Base-by-base conservation (phyloP, 2,888 invertebrate species). In the Scelioninae gen. 1 region DNA sequence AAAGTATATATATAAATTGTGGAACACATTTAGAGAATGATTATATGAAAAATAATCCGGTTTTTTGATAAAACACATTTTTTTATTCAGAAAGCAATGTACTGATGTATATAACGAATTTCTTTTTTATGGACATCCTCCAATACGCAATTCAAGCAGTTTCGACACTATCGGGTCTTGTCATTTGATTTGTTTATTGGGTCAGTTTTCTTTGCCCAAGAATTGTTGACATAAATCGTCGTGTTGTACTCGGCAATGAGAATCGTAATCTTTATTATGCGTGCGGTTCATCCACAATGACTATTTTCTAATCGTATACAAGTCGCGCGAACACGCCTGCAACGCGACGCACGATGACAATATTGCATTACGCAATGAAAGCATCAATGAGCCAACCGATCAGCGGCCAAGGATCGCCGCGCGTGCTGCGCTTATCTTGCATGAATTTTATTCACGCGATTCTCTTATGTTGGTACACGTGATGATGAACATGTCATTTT, bases 361-460 rank as follows among this genome's bases (percentile, higher is more conserved):
- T 23, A 23, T 78, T 77, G 74, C 74, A 60, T 78, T 82, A 82
- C 78, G 78, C 72, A 82, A 82, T 58, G 78, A 56, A 69, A 78
- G 62, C 74, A 69, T 69, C 82, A 78, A 78, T 82, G 78, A 82
- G 78, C 78, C 78, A 82, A 75, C 77, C 56, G 80, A 74, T 66
- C 68, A 38, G 74, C 49, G 55, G 23, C 38, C n/a, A 49, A 31
- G 62, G 51, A 65, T 32, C 9, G 5, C 43, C 56, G 63, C 71
- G 81, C 55, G 74, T 80, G 49, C 68, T 53, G 51, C n/a, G 40
- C 49, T 9, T 40, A 66, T 23, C 53, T 65, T 23, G 74, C 51
- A 45, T 23, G 34, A 29, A 40, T 47, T 62, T 49, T 62, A 9
- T 63, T 69, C 51, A n/a, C 75, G 47, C 60, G 45, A 47, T 74